Base-by-base conservation (phyloP, 2,888 invertebrate species). In the Euspilapteryx auroguttella region DNA sequence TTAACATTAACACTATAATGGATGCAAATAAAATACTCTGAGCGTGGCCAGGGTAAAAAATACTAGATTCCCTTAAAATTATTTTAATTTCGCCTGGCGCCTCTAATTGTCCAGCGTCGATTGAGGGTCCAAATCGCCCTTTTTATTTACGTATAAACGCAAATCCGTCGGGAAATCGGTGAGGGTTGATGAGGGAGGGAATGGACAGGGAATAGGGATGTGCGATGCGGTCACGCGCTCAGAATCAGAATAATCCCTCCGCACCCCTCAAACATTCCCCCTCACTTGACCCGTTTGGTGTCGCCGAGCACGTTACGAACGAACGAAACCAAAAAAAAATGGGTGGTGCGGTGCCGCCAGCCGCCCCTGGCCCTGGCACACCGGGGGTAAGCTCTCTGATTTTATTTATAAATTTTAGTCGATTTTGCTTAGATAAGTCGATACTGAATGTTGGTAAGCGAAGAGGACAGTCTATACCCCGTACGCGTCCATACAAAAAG, bases 81-180 rank as follows among this genome's bases (percentile, higher is more conserved):
- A 17, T 69, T 71, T 69, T 71, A 71, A 71, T 71, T 71, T 69
- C 71, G 69, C 71, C 56, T 63, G 69, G 65, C 69, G 63, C 65
- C 65, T 65, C 66, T 71, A 71, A 71, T 71, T 69, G 68, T 61
- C 53, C 59, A 51, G 56, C 56, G 61, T 55, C 66, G 59, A 63
- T 61, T 65, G 65, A 66, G 69, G 66, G 66, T 58, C 62, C 61
- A 65, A 66, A 66, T 66, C 69, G 69, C 66, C 69, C 68, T 69
- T 71, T 68, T 68, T 69, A 68, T 71, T 66, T 59, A 59, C 64
- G 53, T 66, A 65, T 61, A 64, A 65, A 64, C 63, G 64, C 61
- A 68, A 69, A 69, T 69, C 66, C 69, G 63, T 62, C 64, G 65
- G 69, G 68, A 68, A 66, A 69, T 62, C 64, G 53, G 44, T 44